Conservation (phyloP, 2,113 vertebrate genomes). For the Centropus bengalensis region DNA sequence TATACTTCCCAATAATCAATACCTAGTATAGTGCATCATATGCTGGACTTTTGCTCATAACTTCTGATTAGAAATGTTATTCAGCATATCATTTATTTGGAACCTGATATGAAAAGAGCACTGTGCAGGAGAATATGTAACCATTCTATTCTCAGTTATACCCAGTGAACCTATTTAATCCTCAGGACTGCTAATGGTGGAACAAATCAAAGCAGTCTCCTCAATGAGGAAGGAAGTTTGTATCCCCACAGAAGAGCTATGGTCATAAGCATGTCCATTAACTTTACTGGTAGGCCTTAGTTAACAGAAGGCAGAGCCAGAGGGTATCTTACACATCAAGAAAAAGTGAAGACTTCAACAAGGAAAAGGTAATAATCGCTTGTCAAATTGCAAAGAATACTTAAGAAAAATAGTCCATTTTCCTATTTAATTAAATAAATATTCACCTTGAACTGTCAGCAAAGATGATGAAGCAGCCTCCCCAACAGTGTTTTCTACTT, state of each 20-base stretch:
- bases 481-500: conserved; percentile 93
- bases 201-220: not conserved
- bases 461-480: conserved; percentile 85
- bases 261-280: not conserved
- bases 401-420: not conserved
- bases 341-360: not conserved
- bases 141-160: not conserved
- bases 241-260: not conserved
- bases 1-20: not conserved
- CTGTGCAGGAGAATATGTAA: not conserved
- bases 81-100: not conserved
- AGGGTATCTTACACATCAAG: not conserved
- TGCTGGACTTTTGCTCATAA: not conserved
- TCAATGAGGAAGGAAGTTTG: not conserved
- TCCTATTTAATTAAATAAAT: not conserved
- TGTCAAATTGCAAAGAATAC: not conserved
- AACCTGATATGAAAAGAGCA: not conserved
- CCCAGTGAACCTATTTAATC: not conserved
- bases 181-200: not conserved
- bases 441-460: conserved; percentile 90
- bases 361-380: not conserved
- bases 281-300: not conserved
- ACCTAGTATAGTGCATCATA: not conserved
- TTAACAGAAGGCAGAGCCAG: not conserved
- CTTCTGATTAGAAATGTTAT: not conserved